Evolutionary conservation across 2,888 invertebrate genomes (phyloP).

Genomic region (Chironomus tentans): DNA sequence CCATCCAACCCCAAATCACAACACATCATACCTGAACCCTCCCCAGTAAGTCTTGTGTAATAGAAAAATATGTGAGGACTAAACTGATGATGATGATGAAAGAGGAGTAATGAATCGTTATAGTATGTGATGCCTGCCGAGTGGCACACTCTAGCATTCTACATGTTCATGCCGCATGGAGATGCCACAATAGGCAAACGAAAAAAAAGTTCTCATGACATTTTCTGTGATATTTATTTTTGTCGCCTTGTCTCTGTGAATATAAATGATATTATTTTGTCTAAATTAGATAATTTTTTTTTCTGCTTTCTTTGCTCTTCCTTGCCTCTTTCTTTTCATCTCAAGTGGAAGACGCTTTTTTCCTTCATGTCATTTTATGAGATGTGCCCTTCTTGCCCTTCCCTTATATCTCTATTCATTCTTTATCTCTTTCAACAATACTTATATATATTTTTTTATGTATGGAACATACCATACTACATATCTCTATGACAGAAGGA

Average conservation of each 20-base stretch:
- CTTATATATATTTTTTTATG: no score
- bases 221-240: conserved; percentile 2
- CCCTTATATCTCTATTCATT: no score
- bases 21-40: no score
- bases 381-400: not conserved
- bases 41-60: no score
- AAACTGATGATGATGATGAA: not conserved
- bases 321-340: not conserved
- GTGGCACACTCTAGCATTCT: not conserved
- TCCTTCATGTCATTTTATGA: not conserved
- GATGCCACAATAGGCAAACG: not conserved
- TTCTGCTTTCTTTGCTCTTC: not conserved
- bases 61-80: no score
- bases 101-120: not conserved
- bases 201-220: not conserved
- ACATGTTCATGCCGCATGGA: not conserved
- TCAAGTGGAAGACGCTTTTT: not conserved
- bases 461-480: not conserved
- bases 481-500: not conserved
- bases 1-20: no score
- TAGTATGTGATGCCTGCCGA: not conserved
- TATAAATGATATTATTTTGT: conserved; percentile 23
- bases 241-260: conserved; percentile 15
- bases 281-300: conserved; percentile 22
- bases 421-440: no score